Evolutionary conservation across 2,888 invertebrate species (phyloP), one percentile per base, ranked within the genome.

Genomic region (Cyrtodaria siliqua): DNA sequence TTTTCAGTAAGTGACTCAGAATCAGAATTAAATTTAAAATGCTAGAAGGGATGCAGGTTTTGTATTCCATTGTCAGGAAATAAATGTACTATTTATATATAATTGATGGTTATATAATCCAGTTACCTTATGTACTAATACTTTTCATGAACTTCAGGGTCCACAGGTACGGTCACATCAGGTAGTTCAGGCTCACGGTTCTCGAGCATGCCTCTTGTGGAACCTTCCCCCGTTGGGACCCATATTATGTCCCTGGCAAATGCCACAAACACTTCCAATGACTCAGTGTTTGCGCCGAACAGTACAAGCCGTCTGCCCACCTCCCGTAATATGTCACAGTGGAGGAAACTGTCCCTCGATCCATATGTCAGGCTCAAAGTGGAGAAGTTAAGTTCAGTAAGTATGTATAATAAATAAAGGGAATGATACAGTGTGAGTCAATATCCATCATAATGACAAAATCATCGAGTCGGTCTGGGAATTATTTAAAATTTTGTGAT

Each of bases 311-410:
- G 42, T 24, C 62, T 29, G 12, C 61, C 70, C 3, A 49, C 81
- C 6, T 75, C 75, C 16, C 62, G 78, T 0, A 67, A 78, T 24
- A 77, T 79, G 49, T 74, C 86, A 12, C 79, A 84, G 50, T 80
- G 87, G 6, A 68, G 84, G 29, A 89, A 87, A 56, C 59, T 87
- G 16, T 86, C 88, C 1, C 75, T 90, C n/a, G 90, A 89, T 76
- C 90, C 90, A 2, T 78, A 83, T 61, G 86, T 84, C 14, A 79
- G 84, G 62, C 59, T 91, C 20, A 87, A 89, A 71, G 83, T 90
- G 44, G 87, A 87, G 27, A 90, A 89, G 42, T 44, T 80, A 23
- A 80, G 69, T 62, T 42, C 73, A 20, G 76, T 76, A 70, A 80
- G 66, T 63, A 12, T 18, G n/a, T n/a, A n/a, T n/a, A n/a, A n/a